A percentile compares a stretch with the other conserved stretches of the same genome.
phyloP scores from a whole-genome alignment of 2,797 vertebrate species.

The Neopelma chrysocephalum region DNA sequence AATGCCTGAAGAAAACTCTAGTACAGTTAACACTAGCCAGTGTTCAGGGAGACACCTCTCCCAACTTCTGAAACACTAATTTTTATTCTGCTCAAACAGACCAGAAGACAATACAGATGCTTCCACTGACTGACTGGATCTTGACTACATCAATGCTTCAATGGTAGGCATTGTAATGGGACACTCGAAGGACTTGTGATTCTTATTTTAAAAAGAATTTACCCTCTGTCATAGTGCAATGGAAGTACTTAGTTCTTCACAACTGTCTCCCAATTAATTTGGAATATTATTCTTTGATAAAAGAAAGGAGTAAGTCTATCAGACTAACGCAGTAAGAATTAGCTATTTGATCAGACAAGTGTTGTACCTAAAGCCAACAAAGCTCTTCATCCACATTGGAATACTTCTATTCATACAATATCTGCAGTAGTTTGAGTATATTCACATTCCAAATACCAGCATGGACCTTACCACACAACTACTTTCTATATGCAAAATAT shows the following conservation, averaged over 20 bases:
- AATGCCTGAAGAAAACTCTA: background rate
- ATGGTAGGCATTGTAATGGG: background rate
- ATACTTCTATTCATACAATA: background rate
- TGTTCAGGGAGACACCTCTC: background rate
- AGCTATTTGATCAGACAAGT: background rate
- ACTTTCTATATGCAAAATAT: background rate
- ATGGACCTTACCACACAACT: background rate
- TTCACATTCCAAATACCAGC: background rate
- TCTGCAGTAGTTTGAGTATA: background rate
- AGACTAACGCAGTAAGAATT: background rate
- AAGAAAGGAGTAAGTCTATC: background rate
- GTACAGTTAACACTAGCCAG: background rate
- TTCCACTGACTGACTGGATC: background rate
- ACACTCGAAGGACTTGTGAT: background rate
- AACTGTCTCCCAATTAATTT: background rate
- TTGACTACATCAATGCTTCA: background rate
- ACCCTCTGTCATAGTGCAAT: background rate
- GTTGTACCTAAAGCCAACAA: background rate
- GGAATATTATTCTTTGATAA: background rate
- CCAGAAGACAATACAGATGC: background rate
- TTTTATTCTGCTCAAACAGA: background rate
- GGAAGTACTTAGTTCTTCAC: background rate
- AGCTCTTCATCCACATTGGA: background rate
- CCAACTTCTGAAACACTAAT: background rate
- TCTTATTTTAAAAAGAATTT: background rate